A percentile compares a stretch with the other conserved stretches of the same genome.
phyloP scores from a whole-genome alignment of 2,888 invertebrate species.

The Pinctada fucata region DNA sequence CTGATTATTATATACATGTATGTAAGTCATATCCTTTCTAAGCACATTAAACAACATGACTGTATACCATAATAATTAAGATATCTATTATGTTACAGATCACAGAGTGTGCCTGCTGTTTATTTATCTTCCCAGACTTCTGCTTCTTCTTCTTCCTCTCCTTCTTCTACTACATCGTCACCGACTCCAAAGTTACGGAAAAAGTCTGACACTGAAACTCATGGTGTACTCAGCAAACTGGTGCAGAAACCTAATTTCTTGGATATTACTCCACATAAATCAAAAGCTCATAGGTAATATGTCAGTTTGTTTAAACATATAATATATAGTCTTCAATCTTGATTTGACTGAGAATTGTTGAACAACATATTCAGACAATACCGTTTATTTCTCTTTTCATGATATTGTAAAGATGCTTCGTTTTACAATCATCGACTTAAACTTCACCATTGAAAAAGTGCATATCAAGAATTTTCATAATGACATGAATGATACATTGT shows the following conservation, averaged over 20 bases:
- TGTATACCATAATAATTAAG: too few relatives aligned
- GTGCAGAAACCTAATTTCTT: constrained; percentile 1
- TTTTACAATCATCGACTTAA: neutral
- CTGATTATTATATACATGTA: too few relatives aligned
- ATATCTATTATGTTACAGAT: neutral
- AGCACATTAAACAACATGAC: too few relatives aligned
- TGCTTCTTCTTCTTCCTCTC: constrained; percentile 35
- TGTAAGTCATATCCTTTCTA: too few relatives aligned
- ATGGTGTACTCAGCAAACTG: constrained; percentile 11
- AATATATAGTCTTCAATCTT: too few relatives aligned
- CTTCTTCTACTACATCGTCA: constrained; percentile 44
- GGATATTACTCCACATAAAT: neutral
- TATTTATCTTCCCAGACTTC: constrained; percentile 43
- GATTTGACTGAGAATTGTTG: too few relatives aligned
- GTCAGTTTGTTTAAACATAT: too few relatives aligned
- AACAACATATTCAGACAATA: too few relatives aligned
- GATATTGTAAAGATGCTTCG: neutral
- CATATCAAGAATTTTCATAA: neutral
- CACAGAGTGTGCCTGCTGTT: constrained; percentile 40
- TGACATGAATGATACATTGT: neutral
- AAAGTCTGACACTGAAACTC: constrained; percentile 49
- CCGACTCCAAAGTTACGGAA: constrained; percentile 54
- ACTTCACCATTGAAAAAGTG: neutral
- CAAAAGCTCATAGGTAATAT: neutral
- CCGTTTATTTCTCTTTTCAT: too few relatives aligned